phyloP scores from a whole-genome alignment of 2,113 vertebrate genomes.

The rat (Rattus norvegicus) region DNA sequence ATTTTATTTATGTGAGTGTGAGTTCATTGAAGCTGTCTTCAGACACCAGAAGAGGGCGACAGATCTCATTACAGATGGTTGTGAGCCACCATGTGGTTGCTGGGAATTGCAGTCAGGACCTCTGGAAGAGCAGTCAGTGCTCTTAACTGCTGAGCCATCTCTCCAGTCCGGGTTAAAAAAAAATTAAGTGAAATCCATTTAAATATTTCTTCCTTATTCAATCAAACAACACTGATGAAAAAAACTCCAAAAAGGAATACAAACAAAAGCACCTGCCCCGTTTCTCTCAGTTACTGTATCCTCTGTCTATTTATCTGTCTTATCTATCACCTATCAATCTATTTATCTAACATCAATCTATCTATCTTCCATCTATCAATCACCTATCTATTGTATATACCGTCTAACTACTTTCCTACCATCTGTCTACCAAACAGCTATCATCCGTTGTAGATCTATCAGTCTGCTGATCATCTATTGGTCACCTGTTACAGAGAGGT shows the following conservation, averaged over 20 bases:
- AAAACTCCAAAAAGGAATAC: not conserved
- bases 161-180: too few species aligned
- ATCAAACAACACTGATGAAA: not conserved
- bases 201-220: constrained; percentile 17
- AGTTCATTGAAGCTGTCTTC: too few species aligned
- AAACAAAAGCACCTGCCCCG: not conserved
- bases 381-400: not conserved
- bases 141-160: too few species aligned
- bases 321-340: not conserved
- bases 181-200: not conserved
- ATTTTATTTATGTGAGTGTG: too few species aligned
- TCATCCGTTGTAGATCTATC: not conserved
- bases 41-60: too few species aligned
- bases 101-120: too few species aligned
- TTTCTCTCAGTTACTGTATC: too few species aligned
- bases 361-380: not conserved
- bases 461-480: not conserved
- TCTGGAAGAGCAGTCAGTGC: too few species aligned
- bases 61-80: too few species aligned
- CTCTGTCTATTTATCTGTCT: not conserved
- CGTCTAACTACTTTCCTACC: not conserved
- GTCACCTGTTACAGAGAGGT: not conserved
- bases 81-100: too few species aligned
- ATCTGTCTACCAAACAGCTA: not conserved
- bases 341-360: not conserved